Conservation (phyloP, 2,888 invertebrate species). For the Scelioninae gen. 2 region DNA sequence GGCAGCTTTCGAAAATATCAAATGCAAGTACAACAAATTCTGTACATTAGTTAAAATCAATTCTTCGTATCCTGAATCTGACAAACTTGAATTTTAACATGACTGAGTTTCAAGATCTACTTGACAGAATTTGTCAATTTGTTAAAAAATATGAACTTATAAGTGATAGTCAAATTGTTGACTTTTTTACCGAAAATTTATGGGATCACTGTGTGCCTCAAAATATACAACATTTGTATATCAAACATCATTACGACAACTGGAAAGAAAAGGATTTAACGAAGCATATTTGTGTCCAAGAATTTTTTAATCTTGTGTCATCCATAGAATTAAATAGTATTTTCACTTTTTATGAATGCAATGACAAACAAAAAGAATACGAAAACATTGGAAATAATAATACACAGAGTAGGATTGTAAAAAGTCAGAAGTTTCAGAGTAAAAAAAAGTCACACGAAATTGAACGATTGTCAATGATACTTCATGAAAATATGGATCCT, state of each 20-base stretch:
- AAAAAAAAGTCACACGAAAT: constrained; percentile 88
- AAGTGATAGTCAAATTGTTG: constrained; percentile 74
- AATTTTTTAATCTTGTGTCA: constrained; percentile 26
- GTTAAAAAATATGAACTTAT: constrained; percentile 34
- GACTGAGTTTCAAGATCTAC: constrained; percentile 20
- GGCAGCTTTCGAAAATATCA: constrained; percentile 79
- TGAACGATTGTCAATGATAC: constrained; percentile 64
- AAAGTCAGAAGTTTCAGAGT: constrained; percentile 33
- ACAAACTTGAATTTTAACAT: constrained; percentile 79
- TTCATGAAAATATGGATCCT: constrained; percentile 61
- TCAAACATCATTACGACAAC: constrained; percentile 62
- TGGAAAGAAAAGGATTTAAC: constrained; percentile 2
- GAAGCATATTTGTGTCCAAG: constrained; percentile 33
- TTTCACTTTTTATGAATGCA: neutral
- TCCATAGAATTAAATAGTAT: constrained; percentile 7
- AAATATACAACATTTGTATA: constrained; percentile 77
- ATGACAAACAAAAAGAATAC: neutral
- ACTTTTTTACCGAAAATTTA: constrained; percentile 81
- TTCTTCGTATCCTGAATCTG: constrained; percentile 77
- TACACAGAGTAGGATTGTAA: neutral
- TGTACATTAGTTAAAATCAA: constrained; percentile 82
- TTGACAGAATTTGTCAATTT: constrained; percentile 38
- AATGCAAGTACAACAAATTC: constrained; percentile 82
- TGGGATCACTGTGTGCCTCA: constrained; percentile 80
- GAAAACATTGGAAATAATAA: neutral